A percentile compares a stretch with the other conserved stretches of the same genome.
phyloP scores from a whole-genome alignment of 2,797 vertebrate genomes.

The Pantherophis vulpinus region DNA sequence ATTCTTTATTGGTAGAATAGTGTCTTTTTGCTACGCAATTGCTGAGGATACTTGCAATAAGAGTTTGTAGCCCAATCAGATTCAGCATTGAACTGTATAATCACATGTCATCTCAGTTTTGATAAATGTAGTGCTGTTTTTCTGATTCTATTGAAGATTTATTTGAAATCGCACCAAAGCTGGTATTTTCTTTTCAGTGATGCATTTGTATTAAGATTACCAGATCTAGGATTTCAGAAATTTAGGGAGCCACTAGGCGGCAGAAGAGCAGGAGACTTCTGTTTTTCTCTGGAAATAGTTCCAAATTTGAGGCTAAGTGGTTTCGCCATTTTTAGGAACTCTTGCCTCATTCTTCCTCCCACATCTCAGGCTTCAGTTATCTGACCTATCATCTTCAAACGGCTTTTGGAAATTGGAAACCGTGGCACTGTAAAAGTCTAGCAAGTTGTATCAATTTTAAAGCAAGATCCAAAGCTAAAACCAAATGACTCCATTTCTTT shows the following conservation, averaged over 20 bases:
- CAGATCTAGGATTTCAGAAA: not conserved
- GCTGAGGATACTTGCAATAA: not conserved
- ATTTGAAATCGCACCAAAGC: not conserved
- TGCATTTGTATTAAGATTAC: not conserved
- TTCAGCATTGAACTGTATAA: not conserved
- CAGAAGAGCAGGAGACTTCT: not conserved
- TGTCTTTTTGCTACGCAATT: not conserved
- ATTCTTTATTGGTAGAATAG: not conserved
- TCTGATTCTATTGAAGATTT: not conserved
- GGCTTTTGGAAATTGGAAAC: not conserved
- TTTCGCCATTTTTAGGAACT: not conserved
- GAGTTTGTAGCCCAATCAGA: not conserved
- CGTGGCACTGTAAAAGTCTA: not conserved
- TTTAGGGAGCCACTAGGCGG: not conserved
- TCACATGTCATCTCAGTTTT: not conserved
- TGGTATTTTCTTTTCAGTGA: not conserved
- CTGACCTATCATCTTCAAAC: not conserved
- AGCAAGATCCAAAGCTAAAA: not conserved
- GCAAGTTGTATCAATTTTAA: not conserved
- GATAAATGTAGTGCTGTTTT: not conserved
- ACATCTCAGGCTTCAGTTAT: not conserved
- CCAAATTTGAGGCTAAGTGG: not conserved
- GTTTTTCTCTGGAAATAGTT: not conserved
- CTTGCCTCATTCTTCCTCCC: not conserved
- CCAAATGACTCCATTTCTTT: not conserved